These are phyloP conservation scores for Cheiracanthium punctorium DNA, from an alignment of 2,888 invertebrate genomes.

Conservation along the genomic window DNA sequence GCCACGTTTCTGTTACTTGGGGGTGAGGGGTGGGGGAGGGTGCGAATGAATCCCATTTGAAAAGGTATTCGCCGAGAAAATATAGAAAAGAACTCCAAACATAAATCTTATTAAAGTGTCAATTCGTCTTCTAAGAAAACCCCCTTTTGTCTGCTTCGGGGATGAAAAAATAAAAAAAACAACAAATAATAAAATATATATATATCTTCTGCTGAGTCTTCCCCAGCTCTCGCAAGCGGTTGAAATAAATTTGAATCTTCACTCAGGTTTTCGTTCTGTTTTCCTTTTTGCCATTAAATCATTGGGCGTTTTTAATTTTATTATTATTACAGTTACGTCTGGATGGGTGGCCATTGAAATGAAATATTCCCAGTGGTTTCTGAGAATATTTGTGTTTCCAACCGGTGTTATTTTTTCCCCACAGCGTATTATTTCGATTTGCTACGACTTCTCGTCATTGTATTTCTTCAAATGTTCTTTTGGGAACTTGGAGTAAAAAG, in stretches of 20 bases:
- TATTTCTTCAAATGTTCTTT: not conserved
- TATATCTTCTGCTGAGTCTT: slow-evolving; percentile 11
- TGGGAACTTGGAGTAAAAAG: not conserved
- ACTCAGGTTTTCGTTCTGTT: slow-evolving; percentile 9
- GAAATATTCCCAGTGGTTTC: slow-evolving; percentile 59
- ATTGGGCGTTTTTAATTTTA: slow-evolving; percentile 68
- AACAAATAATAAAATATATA: not conserved
- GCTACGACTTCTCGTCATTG: slow-evolving; percentile 32
- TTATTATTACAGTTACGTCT: slow-evolving; percentile 65
- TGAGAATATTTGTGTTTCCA: slow-evolving; percentile 55
- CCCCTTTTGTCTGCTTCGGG: slow-evolving; percentile 56
- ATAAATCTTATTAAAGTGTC: slow-evolving; percentile 70
- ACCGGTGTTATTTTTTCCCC: slow-evolving; percentile 57
- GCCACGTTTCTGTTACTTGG: not conserved
- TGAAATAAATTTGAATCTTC: slow-evolving; percentile 59
- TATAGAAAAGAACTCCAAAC: slow-evolving; percentile 65
- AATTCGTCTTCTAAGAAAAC: slow-evolving; percentile 59
- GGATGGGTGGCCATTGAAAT: slow-evolving; percentile 62
- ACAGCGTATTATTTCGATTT: slow-evolving; percentile 36
- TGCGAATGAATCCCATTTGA: slow-evolving; percentile 61
- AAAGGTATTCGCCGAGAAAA: slow-evolving; percentile 51
- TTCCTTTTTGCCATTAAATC: slow-evolving; percentile 63
- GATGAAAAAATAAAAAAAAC: slow-evolving; percentile 29
- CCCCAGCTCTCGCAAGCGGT: slow-evolving; percentile 45
- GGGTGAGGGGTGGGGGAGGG: slow-evolving; percentile 20